Evolutionary conservation across 2,888 invertebrate species (phyloP), one percentile per base, ranked within the genome.

Genomic region (Ornithoptera alexandrae): DNA sequence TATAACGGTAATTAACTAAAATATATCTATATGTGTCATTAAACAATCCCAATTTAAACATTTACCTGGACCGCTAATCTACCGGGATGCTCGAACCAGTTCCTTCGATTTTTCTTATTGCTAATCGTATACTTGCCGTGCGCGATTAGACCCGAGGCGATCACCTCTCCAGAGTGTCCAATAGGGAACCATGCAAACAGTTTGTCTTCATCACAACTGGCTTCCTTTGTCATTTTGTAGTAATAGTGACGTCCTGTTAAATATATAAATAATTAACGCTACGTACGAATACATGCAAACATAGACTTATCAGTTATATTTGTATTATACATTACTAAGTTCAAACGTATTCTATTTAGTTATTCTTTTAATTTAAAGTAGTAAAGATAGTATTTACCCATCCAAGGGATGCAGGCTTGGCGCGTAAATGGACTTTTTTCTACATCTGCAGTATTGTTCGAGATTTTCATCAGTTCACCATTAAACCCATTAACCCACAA

Each of bases 321-420:
- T 46, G 2, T 46, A 46, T 15, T 12, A 15, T 46, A 46, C 12
- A 46, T 46, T 12, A 46, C 42, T 46, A 12, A 15, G 12, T 46
- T 2, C 15, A 46, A 46, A 15, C 2, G 3, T 15, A 12, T 53
- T 50, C 53, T 53, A 8, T 18, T 18, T 53, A 53, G 8, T 53
- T 53, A n/a, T 53, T 7, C 1, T 18, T 12, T n/a, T 18, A 18
- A 6, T 6, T 5, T 5, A 18, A 4, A n/a, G 18, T n/a, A 18
- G 53, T n/a, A 53, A n/a, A 53, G 53, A 6, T 53, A 53, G n/a
- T 18, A 72, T 80, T 80, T 72, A 90, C 90, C 89, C 90, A 90
- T 90, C 81, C 83, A 81, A 53, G 82, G 77, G 56, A 87, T 78
- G 74, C 89, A 90, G 53, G 82, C 84, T 73, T 90, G 89, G 72